phyloP scores from a whole-genome alignment of 2,113 vertebrate genomes.

The Callaeas wilsoni region DNA sequence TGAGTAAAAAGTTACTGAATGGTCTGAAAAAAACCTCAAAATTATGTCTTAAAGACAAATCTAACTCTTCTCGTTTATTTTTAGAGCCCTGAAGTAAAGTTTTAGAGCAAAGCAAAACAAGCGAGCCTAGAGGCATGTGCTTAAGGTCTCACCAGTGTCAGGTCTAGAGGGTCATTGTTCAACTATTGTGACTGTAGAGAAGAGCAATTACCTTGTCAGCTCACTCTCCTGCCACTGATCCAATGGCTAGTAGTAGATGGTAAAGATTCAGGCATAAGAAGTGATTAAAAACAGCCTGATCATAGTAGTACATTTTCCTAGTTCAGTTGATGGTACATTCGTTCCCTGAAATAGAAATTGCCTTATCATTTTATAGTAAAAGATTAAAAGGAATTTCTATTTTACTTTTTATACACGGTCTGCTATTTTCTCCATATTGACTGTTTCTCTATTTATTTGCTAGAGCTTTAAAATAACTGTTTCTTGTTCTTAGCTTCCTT shows the following conservation, averaged over 20 bases:
- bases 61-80: background rate
- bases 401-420: background rate
- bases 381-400: background rate
- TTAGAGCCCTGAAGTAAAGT: background rate
- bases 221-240: background rate
- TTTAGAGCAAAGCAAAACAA: background rate
- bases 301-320: background rate
- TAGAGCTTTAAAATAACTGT: background rate
- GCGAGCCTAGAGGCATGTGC: background rate
- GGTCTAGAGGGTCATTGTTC: background rate
- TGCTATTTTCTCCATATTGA: background rate
- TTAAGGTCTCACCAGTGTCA: background rate
- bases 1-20: background rate
- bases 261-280: background rate
- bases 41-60: background rate
- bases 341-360: background rate
- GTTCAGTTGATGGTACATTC: background rate
- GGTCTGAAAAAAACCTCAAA: background rate
- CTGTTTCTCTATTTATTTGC: background rate
- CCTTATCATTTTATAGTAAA: background rate
- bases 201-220: background rate
- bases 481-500: background rate
- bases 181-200: background rate
- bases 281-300: background rate
- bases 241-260: background rate